A percentile compares a stretch with the other conserved stretches of the same genome.
Conservation (phyloP, 2,113 vertebrate genomes). For the Zosterops borbonicus region DNA sequence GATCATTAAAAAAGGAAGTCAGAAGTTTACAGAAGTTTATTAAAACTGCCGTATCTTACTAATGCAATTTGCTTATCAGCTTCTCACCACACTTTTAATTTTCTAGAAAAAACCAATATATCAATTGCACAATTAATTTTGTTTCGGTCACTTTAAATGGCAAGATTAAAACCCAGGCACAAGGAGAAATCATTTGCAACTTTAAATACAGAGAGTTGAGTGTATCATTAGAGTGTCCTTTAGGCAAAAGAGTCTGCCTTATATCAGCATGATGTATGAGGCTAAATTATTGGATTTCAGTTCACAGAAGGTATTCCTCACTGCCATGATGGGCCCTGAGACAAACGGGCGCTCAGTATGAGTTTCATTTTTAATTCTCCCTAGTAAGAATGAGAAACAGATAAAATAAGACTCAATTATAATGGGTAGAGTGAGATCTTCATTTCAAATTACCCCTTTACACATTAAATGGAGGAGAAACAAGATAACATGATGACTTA, state of each 20-base stretch:
- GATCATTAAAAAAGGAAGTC: not conserved
- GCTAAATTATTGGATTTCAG: not conserved
- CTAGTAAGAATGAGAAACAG: not conserved
- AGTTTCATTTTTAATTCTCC: slow-evolving; percentile 25
- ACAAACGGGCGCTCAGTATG: not conserved
- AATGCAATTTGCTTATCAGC: not conserved
- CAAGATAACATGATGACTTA: not conserved
- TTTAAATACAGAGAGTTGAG: not conserved
- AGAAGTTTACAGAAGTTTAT: slow-evolving; percentile 1
- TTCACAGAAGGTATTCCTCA: not conserved
- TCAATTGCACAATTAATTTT: not conserved
- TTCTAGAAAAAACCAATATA: not conserved
- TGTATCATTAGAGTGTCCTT: not conserved
- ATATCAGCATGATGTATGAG: not conserved
- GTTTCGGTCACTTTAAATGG: not conserved
- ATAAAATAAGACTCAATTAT: slow-evolving; percentile 11
- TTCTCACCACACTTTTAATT: slow-evolving; percentile 15
- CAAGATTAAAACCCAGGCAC: not conserved
- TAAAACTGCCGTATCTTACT: not conserved
- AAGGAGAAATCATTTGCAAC: not conserved
- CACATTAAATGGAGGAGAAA: not conserved
- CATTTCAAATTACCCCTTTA: not conserved
- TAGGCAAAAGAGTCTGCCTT: not conserved
- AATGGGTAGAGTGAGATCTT: not conserved
- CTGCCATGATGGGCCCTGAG: not conserved